A percentile compares a stretch with the other conserved stretches of the same genome.
These are phyloP conservation scores for Blomia tropicalis DNA, from an alignment of 2,888 invertebrate species.

Conservation along the genomic window DNA sequence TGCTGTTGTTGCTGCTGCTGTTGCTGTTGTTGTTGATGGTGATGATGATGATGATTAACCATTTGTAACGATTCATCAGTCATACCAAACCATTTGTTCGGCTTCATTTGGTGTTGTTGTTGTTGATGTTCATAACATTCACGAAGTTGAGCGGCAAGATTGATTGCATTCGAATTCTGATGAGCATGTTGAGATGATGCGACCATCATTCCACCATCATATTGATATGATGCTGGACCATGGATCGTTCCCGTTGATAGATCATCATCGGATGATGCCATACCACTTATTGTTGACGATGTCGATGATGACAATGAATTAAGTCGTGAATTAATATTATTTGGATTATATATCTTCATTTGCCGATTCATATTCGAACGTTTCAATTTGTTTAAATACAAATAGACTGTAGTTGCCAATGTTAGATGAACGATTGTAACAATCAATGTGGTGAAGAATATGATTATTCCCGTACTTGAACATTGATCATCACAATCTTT, in stretches of 20 bases:
- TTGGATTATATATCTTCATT: background rate
- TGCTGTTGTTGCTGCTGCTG: too few species aligned
- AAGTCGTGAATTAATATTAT: background rate
- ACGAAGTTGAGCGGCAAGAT: background rate
- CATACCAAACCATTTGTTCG: conserved; percentile 2
- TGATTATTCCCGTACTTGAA: conserved; percentile 28
- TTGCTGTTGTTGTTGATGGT: background rate
- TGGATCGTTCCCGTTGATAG: background rate
- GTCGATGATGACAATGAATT: background rate
- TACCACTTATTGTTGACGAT: background rate
- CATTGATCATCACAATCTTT: conserved; percentile 22
- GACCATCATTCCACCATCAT: background rate
- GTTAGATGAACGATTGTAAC: conserved; percentile 29
- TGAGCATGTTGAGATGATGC: too few species aligned
- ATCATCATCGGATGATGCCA: background rate
- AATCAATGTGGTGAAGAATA: conserved; percentile 29
- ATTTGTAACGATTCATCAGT: too few species aligned
- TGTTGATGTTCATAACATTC: background rate
- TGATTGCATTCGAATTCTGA: background rate
- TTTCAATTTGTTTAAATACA: conserved; percentile 24
- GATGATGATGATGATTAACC: conserved; percentile 1
- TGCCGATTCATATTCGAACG: background rate
- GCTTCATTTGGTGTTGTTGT: too few species aligned
- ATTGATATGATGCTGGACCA: background rate
- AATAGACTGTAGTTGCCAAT: conserved; percentile 27